A percentile compares a stretch with the other conserved stretches of the same genome.
phyloP scores from a whole-genome alignment of 2,888 invertebrate species.

The Gandaritis pyraliata region DNA sequence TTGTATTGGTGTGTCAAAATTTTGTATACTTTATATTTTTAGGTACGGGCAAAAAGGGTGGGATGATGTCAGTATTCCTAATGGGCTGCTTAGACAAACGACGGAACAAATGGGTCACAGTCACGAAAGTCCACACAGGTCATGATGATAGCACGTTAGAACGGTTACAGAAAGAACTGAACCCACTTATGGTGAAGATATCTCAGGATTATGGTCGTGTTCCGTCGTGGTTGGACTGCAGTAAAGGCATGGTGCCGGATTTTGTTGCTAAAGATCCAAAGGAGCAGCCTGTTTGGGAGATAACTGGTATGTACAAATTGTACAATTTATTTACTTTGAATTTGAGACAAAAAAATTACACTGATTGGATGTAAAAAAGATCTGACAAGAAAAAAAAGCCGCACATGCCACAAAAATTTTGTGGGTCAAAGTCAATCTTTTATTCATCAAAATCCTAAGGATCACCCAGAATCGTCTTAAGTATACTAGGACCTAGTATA shows the following conservation, averaged over 20 bases:
- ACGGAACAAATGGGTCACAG: conserved; percentile 91
- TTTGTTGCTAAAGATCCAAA: conserved; percentile 94
- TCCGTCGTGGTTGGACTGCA: conserved; percentile 93
- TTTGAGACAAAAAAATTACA: neutral
- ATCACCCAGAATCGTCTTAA: too few relatives aligned
- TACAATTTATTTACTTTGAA: neutral
- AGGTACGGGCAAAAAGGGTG: conserved; percentile 94
- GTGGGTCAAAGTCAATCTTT: too few relatives aligned
- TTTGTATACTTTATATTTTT: conserved; percentile 45
- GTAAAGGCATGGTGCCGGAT: conserved; percentile 94
- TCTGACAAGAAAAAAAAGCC: too few relatives aligned
- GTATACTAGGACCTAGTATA: too few relatives aligned
- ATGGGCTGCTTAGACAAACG: conserved; percentile 94
- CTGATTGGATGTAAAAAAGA: too few relatives aligned
- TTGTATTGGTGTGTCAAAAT: too few relatives aligned
- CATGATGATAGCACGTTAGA: conserved; percentile 94
- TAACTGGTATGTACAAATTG: conserved; percentile 85
- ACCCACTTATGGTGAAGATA: conserved; percentile 90
- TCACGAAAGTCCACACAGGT: conserved; percentile 95
- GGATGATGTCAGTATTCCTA: conserved; percentile 96
- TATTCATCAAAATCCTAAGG: too few relatives aligned
- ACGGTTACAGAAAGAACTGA: conserved; percentile 86
- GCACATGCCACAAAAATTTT: too few relatives aligned
- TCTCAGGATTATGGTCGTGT: conserved; percentile 88
- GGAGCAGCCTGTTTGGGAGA: conserved; percentile 96